Percentiles rank a stretch among this genome's conserved stretches.
phyloP scores from a whole-genome alignment of 2,888 invertebrate genomes.

The Listrodromus nycthemerus region DNA sequence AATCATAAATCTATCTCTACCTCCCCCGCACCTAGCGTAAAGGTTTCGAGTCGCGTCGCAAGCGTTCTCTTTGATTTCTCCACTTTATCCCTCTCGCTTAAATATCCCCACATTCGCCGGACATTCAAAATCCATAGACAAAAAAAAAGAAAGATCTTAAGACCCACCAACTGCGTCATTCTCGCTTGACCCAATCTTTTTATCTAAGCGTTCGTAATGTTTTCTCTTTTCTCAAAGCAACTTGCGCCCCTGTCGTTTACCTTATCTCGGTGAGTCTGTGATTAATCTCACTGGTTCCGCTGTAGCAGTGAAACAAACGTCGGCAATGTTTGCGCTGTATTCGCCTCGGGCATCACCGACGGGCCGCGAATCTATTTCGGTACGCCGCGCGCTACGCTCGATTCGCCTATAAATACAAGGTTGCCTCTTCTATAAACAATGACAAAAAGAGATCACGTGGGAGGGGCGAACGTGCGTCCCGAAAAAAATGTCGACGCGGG shows the following conservation, averaged over 20 bases:
- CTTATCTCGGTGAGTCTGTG: not conserved
- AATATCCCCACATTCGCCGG: not conserved
- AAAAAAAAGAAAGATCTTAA: too few relatives aligned
- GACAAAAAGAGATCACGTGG: slow-evolving; percentile 51
- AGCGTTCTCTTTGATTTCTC: not conserved
- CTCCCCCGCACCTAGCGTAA: not conserved
- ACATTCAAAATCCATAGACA: too few relatives aligned
- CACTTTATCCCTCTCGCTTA: not conserved
- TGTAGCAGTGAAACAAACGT: not conserved
- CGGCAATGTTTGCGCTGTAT: not conserved
- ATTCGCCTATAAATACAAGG: slow-evolving; percentile 51
- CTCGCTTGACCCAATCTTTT: not conserved
- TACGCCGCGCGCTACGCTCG: slow-evolving; percentile 22
- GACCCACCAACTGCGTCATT: not conserved
- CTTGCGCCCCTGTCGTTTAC: not conserved
- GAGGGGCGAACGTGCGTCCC: slow-evolving; percentile 11
- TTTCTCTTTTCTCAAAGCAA: not conserved
- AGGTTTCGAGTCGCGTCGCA: not conserved
- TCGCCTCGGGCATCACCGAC: slow-evolving; percentile 7
- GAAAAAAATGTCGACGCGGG: slow-evolving; percentile 10
- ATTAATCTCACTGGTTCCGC: not conserved
- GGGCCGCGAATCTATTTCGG: slow-evolving; percentile 31
- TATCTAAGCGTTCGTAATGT: not conserved
- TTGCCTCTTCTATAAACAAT: slow-evolving; percentile 52
- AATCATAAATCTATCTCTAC: not conserved